Evolutionary conservation across 53 echinoderm and acorn worm species (phyloP), one percentile per base, ranked within the genome.

Genomic region (Luidia sarsii): DNA sequence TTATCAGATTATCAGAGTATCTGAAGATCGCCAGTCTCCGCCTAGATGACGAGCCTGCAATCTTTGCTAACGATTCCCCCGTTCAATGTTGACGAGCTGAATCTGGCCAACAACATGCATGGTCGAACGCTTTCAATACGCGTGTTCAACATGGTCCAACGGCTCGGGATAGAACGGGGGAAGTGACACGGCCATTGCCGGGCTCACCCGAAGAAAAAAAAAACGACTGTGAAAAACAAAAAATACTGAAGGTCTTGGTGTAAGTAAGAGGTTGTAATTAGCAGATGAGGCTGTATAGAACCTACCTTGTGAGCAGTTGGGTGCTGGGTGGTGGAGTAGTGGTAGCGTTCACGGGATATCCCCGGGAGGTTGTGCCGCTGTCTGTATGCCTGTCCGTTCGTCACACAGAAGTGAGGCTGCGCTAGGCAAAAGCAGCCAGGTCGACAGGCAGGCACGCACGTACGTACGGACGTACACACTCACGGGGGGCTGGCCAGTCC

Each of bases 341-440:
- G 22, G 56, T 74, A 18, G 38, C 13, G 24, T 2, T 37, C 19
- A 24, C 22, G 55, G 6, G 22, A 56, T 35, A 43, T n/a, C 61
- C 67, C 77, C 59, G 60, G 19, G 19, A 60, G 77, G 18, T n/a
- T 60, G 31, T 55, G 60, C 77, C 61, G 62, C 28, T 60, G 48
- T 77, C 77, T 16, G 31, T 77, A n/a, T 77, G 24, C 67, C 77
- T 77, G 77, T 10, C 77, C 60, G 77, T 77, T 55, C 45, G 61
- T 77, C 77, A 46, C 60, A 43, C 27, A 77, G 59, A 48, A 19
- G 48, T 53, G 61, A 22, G 77, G 35, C 25, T n/a, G 71, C 63
- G 45, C 20, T 67, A 67, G 41, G 63, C 63, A 36, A 63, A n/a
- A 30, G 3, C 67, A 24, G 41, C 67, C 41, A 2, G 6, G 25